Base-by-base conservation (phyloP, 2,113 vertebrate species). In the Maccullochella peelii region DNA sequence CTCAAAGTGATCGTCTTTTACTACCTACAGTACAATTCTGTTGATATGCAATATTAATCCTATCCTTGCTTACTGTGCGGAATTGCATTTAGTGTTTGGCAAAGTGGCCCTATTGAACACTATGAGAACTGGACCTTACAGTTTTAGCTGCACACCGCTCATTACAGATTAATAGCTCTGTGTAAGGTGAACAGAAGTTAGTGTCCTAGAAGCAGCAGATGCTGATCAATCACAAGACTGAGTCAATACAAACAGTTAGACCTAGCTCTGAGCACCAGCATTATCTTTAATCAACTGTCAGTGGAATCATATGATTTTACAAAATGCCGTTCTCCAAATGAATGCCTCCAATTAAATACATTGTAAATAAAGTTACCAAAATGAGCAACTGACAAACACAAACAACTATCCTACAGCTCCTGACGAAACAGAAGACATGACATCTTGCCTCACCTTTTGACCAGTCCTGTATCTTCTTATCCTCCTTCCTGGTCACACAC, bases 401-500 rank as follows among this genome's bases (percentile, higher is more conserved):
- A n/a, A 55, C 20, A 61, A 33, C 42, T 3, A 7, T 10, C 9
- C 7, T 30, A 40, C 21, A 23, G 36, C 14, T 25, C 30, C 40
- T n/a, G 20, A 30, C 25, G 20, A 1, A 2, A 49, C 42, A 36
- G 15, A 81, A 12, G 58, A 25, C 55, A 23, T 50, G 15, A 62
- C 40, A 2, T 36, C 11, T 42, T 54, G n/a, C 66, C 90, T 93
- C 89, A 98, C 97, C 97, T 98, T 97, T 94, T 96, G 95, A 96
- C 96, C 96, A 97, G 96, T 95, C 95, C 95, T 95, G 95, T 96
- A 95, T 96, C 91, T 95, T 97, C 91, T 97, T 97, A 91, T 96
- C 95, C 93, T 97, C 96, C 95, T 97, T 97, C 96, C 96, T 96
- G 93, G 96, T 96, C 95, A 96, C 94, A 96, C 96, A 94, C 95